Base-by-base conservation (phyloP, 1,140 invertebrate species). In the Meloidogyne hapla region DNA sequence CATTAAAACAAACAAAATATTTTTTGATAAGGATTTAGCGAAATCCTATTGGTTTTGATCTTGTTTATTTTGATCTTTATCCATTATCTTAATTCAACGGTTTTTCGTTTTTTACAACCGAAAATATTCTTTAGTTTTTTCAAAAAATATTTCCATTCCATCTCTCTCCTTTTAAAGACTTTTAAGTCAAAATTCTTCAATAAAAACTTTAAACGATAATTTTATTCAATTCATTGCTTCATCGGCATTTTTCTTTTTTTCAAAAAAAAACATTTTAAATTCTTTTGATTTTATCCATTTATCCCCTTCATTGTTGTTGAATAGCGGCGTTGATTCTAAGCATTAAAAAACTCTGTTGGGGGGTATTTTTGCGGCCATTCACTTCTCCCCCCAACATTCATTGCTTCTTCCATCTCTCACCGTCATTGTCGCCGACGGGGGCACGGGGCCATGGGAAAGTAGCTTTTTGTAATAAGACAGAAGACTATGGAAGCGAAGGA, bases 371-470 rank as follows among this genome's bases (percentile, higher is more conserved):
- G n/a, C 48, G 48, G 48, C 48, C 48, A 56, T 56, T 56, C 48
- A 56, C n/a, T 5, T 18, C 45, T 18, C 18, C 45, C 45, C 18
- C 15, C 18, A 18, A 12, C 13, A 1, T 42, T 42, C 40, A 42
- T 42, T 42, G 40, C 45, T 18, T 18, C 2, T 18, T 48, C 4
- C 15, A 13, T 18, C 45, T n/a, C n/a, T 48, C 18, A 18, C 18
- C 5, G 45, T 56, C n/a, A 56, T 56, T 56, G 48, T 56, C 48
- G 48, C 48, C 48, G 48, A 56, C 18, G 18, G n/a, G 48, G 48
- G 48, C 48, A 56, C 18, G 48, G 48, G 48, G n/a, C 48, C 48
- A 56, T 56, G 48, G 48, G 48, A 56, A 56, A 56, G 48, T 56
- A 56, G 48, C 18, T 56, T 56, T 56, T 56, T 56, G 18, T n/a